These are phyloP conservation scores for Salvelinus sp. DNA, from an alignment of 2,113 vertebrate species.

Conservation along the genomic window DNA sequence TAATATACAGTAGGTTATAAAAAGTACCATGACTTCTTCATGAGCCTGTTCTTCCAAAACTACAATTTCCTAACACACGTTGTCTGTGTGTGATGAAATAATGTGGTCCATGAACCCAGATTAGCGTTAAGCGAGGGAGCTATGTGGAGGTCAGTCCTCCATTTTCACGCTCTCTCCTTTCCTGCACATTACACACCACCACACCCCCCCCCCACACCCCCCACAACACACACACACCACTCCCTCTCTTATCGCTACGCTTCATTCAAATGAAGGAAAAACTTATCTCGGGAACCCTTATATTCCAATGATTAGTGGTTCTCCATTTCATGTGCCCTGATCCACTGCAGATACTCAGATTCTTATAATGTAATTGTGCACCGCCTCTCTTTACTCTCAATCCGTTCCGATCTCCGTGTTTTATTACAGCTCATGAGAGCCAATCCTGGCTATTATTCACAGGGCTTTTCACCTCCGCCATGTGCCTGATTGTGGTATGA, in stretches of 20 bases:
- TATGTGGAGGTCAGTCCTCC: background rate
- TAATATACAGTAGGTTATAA: too few relatives aligned
- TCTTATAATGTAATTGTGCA: conserved; percentile 30
- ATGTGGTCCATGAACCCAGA: background rate
- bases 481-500: conserved; percentile 24
- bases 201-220: conserved; percentile 23
- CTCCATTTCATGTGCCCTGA: conserved; percentile 61
- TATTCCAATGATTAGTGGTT: conserved; percentile 57
- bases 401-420: conserved; percentile 53
- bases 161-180: background rate
- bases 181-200: conserved; percentile 4
- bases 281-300: conserved; percentile 52
- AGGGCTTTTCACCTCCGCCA: conserved; percentile 20
- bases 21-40: background rate
- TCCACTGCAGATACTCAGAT: conserved; percentile 40
- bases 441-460: conserved; percentile 50
- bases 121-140: background rate
- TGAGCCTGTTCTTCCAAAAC: background rate
- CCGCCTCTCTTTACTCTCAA: conserved; percentile 45
- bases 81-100: background rate
- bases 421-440: conserved; percentile 46
- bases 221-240: background rate
- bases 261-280: conserved; percentile 63
- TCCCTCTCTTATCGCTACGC: conserved; percentile 26
- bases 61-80: background rate